Evolutionary conservation across 1,140 invertebrate genomes (phyloP).

Genomic region (Leptinotarsa undecemlineata): DNA sequence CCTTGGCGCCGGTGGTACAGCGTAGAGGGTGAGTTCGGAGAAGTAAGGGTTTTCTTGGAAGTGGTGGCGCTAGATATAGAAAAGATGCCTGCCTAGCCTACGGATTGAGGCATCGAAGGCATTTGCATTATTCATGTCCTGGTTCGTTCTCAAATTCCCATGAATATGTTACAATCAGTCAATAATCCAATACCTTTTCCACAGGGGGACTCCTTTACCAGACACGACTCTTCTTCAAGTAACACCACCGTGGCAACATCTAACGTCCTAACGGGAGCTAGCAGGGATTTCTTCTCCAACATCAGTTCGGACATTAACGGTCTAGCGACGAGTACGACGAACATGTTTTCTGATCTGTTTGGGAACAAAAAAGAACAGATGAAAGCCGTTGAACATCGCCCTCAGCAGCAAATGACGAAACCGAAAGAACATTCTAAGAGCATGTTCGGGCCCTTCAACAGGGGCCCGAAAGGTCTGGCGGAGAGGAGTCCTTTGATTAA

Average conservation of each 20-base stretch:
- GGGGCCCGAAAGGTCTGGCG: slow-evolving; percentile 79
- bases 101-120: too few relatives aligned
- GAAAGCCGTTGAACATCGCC: slow-evolving; percentile 33
- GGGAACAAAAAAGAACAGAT: slow-evolving; percentile 57
- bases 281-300: slow-evolving; percentile 85
- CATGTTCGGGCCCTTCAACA: slow-evolving; percentile 76
- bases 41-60: too few relatives aligned
- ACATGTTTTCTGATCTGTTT: slow-evolving; percentile 90
- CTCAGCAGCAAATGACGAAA: slow-evolving; percentile 57
- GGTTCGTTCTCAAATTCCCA: too few relatives aligned
- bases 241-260: slow-evolving; percentile 57
- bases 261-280: slow-evolving; percentile 58
- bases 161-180: too few relatives aligned
- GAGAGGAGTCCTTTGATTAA: slow-evolving; percentile 90
- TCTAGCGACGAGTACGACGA: slow-evolving; percentile 85
- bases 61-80: too few relatives aligned
- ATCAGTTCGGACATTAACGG: slow-evolving; percentile 88
- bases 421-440: slow-evolving; percentile 55
- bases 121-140: too few relatives aligned
- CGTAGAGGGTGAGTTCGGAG: too few relatives aligned
- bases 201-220: slow-evolving; percentile 50
- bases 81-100: too few relatives aligned
- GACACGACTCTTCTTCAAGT: slow-evolving; percentile 49
- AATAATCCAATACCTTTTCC: slow-evolving; percentile 15
- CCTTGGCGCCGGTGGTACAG: too few relatives aligned